Conservation (phyloP, 1,140 invertebrate species). For the Sesamia nonagrioides region DNA sequence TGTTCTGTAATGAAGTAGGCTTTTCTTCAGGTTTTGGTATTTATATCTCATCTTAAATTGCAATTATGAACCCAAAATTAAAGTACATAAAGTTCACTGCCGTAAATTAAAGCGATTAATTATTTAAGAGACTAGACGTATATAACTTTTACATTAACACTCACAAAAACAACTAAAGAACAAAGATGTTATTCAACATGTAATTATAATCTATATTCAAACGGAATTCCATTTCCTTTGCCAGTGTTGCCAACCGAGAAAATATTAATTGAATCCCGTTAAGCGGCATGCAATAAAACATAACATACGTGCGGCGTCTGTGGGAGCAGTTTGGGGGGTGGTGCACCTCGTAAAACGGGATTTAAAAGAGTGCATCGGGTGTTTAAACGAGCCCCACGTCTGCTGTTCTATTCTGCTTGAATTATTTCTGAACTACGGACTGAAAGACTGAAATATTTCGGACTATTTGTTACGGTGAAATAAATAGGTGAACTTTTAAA, state of each 20-base stretch:
- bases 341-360: constrained; percentile 51
- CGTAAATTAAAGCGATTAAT: neutral
- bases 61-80: neutral
- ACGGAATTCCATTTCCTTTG: constrained; percentile 29
- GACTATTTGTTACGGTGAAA: neutral
- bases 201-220: constrained; percentile 19
- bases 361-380: constrained; percentile 48
- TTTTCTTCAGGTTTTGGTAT: neutral
- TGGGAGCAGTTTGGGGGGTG: constrained; percentile 1
- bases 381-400: constrained; percentile 47
- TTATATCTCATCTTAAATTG: neutral
- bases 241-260: constrained; percentile 17
- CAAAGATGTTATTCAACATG: neutral
- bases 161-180: neutral
- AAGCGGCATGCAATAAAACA: constrained; percentile 41
- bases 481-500: constrained; percentile 15
- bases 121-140: neutral
- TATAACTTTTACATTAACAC: neutral
- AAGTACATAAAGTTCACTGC: neutral
- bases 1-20: constrained; percentile 14
- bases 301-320: constrained; percentile 13
- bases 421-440: constrained; percentile 45
- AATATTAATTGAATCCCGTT: constrained; percentile 44
- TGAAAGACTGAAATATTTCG: constrained; percentile 6
- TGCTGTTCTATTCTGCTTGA: constrained; percentile 26